Evolutionary conservation across 37 sponge, comb jelly and placozoan genomes (phyloP).

Genomic region (Geodia barretti): DNA sequence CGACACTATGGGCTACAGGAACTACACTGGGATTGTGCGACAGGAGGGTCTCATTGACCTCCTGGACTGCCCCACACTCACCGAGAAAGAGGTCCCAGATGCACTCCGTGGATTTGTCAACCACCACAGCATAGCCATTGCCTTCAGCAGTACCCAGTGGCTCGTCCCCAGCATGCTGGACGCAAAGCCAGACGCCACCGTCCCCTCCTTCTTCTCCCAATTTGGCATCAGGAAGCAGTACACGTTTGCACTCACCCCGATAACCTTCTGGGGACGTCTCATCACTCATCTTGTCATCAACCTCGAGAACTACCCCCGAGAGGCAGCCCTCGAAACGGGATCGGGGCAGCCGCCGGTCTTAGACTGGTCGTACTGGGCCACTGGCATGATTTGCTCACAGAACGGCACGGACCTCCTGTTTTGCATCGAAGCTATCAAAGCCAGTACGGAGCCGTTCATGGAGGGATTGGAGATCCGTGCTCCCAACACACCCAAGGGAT

Average conservation of each 20-base stretch:
- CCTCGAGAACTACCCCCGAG: constrained; percentile 15
- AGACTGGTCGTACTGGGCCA: constrained; percentile 61
- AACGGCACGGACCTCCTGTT: constrained; percentile 33
- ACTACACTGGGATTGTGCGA: constrained; percentile 14
- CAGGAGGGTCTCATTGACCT: constrained; percentile 48
- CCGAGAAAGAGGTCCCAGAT: constrained; percentile 5
- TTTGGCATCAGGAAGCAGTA: constrained; percentile 40
- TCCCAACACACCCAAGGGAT: constrained; percentile 42
- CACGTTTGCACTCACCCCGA: constrained; percentile 34
- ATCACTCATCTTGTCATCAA: constrained; percentile 57
- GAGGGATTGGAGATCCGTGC: constrained; percentile 54
- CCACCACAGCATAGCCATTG: constrained; percentile 28
- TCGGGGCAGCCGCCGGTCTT: background rate
- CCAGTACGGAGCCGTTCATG: background rate
- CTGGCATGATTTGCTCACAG: constrained; percentile 46
- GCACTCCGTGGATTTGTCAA: constrained; percentile 28
- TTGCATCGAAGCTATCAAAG: constrained; percentile 36
- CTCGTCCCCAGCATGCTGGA: constrained; percentile 37
- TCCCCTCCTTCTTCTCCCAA: constrained; percentile 14
- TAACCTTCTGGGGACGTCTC: constrained; percentile 47
- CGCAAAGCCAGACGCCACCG: background rate
- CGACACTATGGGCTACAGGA: constrained; percentile 1
- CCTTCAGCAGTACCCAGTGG: constrained; percentile 43
- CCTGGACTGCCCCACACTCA: constrained; percentile 6
- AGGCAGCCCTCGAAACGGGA: background rate